Conservation (phyloP, 2,113 vertebrate species). For the Callocephalon fimbriatum region DNA sequence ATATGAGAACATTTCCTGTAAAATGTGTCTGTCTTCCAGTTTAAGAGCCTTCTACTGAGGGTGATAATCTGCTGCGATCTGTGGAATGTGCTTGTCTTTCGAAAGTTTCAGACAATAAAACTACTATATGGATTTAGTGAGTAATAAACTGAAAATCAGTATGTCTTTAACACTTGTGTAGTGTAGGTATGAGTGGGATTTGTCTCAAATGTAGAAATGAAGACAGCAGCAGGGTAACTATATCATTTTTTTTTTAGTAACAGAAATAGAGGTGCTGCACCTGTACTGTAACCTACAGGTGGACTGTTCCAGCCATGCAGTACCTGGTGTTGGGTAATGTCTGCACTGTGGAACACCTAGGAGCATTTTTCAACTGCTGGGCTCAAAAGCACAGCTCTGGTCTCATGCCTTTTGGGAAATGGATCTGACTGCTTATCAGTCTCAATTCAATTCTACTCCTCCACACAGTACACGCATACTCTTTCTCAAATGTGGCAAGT, state of each 20-base stretch:
- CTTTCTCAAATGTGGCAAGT: background rate
- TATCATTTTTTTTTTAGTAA: background rate
- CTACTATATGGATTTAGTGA: background rate
- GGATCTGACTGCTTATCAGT: background rate
- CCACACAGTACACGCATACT: background rate
- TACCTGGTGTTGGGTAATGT: background rate
- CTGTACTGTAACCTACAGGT: background rate
- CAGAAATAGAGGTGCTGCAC: background rate
- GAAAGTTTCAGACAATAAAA: slow-evolving; percentile 15
- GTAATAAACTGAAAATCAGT: background rate
- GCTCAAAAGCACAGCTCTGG: background rate
- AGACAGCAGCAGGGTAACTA: background rate
- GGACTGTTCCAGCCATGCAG: background rate
- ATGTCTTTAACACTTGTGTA: background rate
- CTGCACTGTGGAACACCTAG: background rate
- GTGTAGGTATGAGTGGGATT: background rate
- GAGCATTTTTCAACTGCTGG: background rate
- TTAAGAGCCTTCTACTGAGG: background rate
- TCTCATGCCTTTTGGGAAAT: background rate
- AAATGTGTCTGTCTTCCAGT: slow-evolving; percentile 38
- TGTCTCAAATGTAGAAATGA: background rate
- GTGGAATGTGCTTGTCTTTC: slow-evolving; percentile 46
- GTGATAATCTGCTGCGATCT: slow-evolving; percentile 30
- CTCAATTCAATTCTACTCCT: background rate
- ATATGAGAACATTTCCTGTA: slow-evolving; percentile 58